Percentiles rank a stretch among this genome's conserved stretches.
Conservation (phyloP, 2,888 invertebrate genomes). For the Piscicola geometra region DNA sequence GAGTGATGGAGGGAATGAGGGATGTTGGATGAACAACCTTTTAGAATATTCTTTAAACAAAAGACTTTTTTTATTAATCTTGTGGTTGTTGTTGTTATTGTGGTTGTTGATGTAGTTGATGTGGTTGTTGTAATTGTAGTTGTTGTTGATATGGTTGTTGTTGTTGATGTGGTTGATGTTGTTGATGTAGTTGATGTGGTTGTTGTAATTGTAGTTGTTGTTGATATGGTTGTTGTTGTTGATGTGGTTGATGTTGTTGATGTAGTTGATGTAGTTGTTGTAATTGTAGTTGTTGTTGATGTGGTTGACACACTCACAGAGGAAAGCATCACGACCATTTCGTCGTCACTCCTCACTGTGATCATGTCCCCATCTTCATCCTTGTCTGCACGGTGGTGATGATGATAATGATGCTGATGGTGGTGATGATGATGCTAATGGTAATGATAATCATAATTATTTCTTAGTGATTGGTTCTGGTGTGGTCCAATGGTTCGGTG, state of each 20-base stretch:
- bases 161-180: no score
- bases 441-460: conserved; percentile 32
- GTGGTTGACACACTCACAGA: conserved; percentile 45
- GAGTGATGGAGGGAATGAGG: no score
- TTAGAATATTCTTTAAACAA: no score
- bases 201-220: neutral
- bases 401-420: no score
- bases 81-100: conserved; percentile 5
- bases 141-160: no score
- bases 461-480: neutral
- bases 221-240: conserved; percentile 10
- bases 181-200: neutral
- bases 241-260: neutral
- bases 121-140: neutral
- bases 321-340: conserved; percentile 51
- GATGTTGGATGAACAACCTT: no score
- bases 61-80: no score
- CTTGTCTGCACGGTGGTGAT: no score
- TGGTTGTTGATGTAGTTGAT: neutral
- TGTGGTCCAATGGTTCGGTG: neutral
- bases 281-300: conserved; percentile 25
- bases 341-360: conserved; percentile 53
- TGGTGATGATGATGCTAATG: no score
- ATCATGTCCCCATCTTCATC: conserved; percentile 55
- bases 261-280: neutral